Conservation (phyloP, 2,797 vertebrate genomes). For the Ficedula albicollis region DNA sequence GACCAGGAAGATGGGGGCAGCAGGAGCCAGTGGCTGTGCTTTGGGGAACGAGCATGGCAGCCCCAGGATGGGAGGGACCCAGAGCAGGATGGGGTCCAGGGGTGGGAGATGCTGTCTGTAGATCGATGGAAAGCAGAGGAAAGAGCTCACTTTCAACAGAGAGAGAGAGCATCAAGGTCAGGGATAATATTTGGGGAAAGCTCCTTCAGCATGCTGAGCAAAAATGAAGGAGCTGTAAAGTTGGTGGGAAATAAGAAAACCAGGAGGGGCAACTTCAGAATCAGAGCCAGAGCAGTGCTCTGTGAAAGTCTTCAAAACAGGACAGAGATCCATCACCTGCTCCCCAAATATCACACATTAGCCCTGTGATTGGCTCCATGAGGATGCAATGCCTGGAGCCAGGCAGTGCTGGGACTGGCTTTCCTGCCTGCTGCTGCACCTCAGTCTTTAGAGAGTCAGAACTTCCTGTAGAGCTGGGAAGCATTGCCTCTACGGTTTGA, state of each 20-base stretch:
- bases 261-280: background rate
- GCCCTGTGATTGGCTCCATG: background rate
- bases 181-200: background rate
- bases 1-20: background rate
- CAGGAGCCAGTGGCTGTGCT: background rate
- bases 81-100: background rate
- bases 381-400: accelerated
- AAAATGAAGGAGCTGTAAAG: background rate
- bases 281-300: background rate
- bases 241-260: background rate
- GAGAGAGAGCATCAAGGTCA: background rate
- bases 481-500: background rate
- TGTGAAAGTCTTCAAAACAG: background rate
- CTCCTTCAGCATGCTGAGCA: background rate
- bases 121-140: background rate
- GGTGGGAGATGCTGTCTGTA: background rate
- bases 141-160: background rate
- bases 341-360: background rate
- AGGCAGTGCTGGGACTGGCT: background rate
- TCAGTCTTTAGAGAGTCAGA: background rate
- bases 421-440: background rate
- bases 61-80: background rate
- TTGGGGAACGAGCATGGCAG: accelerated
- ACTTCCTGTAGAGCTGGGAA: background rate
- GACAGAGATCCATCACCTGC: background rate